Conservation (phyloP, 1,140 invertebrate species). For the Ganaspis sp. region DNA sequence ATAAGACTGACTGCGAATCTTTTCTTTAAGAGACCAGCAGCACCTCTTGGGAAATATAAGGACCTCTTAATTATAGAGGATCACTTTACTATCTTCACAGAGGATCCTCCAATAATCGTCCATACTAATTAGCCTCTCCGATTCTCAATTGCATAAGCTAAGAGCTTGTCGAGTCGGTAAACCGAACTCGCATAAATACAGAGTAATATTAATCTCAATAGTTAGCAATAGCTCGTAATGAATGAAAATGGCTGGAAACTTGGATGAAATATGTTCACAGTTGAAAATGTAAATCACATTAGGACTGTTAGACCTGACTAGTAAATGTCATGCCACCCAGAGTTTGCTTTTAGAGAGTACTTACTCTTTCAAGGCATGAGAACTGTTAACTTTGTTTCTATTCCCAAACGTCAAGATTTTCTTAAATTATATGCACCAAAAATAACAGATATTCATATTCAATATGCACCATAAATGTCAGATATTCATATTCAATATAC, state of each 20-base stretch:
- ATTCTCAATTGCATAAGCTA: not conserved
- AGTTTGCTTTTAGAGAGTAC: no score
- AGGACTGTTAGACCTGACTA: not conserved
- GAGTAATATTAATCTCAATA: constrained; percentile 3
- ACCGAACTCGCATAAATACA: not conserved
- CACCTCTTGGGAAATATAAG: not conserved
- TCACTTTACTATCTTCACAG: not conserved
- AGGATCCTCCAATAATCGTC: not conserved
- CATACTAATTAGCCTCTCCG: not conserved
- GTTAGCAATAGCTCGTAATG: not conserved
- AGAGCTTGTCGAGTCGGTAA: not conserved
- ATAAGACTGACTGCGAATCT: not conserved
- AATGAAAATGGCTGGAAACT: constrained; percentile 2
- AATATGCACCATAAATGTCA: no score
- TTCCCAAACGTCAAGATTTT: no score
- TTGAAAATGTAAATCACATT: constrained; percentile 12
- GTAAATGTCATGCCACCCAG: not conserved
- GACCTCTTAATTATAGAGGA: not conserved
- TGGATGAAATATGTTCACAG: not conserved
- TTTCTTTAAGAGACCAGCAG: not conserved
- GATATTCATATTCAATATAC: no score
- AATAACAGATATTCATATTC: no score
- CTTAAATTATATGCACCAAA: no score
- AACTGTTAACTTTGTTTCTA: no score
- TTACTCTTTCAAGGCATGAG: no score